These are phyloP conservation scores for Neoseiulus cucumeris DNA, from an alignment of 1,140 invertebrate species.

Conservation along the genomic window DNA sequence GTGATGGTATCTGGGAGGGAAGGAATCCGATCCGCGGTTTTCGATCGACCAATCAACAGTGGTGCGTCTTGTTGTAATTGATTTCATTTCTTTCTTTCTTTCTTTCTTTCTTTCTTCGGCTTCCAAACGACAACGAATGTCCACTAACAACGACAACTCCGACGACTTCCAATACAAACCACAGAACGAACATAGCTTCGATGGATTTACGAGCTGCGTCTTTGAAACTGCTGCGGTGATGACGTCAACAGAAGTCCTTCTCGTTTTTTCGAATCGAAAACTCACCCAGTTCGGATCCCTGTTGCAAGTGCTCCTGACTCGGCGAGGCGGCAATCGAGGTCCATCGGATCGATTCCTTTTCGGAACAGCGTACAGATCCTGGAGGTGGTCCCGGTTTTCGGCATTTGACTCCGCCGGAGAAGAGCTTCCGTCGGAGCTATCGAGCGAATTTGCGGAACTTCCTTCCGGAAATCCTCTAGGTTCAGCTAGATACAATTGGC, in stretches of 20 bases:
- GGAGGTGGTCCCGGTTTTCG: background rate
- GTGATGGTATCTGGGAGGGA: background rate
- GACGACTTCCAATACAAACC: background rate
- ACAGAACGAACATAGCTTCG: background rate
- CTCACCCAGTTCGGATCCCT: background rate
- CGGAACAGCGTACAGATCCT: background rate
- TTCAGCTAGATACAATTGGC: background rate
- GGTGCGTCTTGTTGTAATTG: background rate
- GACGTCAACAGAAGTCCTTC: background rate
- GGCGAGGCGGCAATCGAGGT: background rate
- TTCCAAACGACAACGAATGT: background rate
- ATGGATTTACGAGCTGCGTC: background rate
- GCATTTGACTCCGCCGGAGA: background rate
- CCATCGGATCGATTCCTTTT: background rate
- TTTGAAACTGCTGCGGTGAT: background rate
- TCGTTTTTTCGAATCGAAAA: background rate
- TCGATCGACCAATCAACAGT: background rate
- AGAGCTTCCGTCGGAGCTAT: background rate
- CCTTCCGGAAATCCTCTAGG: background rate
- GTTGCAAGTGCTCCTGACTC: background rate
- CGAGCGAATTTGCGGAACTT: background rate
- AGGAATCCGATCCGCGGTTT: background rate
- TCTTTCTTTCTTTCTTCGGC: background rate
- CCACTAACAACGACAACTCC: background rate
- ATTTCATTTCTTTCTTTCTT: background rate